These are phyloP conservation scores for Mimumesa dahlbomi DNA, from an alignment of 2,888 invertebrate genomes.

Conservation along the genomic window DNA sequence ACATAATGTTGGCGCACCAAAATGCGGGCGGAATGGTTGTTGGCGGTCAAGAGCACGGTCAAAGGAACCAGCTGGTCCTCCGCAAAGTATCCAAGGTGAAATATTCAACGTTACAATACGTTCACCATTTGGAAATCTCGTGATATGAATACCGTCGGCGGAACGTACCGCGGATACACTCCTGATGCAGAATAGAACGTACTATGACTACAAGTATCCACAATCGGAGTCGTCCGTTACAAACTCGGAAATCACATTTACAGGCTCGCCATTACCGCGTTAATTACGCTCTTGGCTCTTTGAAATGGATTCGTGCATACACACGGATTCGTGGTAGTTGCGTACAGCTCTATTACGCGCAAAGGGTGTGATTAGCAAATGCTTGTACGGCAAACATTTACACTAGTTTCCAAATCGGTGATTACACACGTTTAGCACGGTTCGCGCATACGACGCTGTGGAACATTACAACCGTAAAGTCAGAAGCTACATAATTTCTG, in stretches of 20 bases:
- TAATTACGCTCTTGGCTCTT: slow-evolving; percentile 12
- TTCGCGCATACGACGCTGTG: background rate
- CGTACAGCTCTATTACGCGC: background rate
- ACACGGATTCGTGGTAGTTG: slow-evolving; percentile 5
- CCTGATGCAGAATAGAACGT: no score
- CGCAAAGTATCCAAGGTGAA: no score
- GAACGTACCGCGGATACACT: no score
- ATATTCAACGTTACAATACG: no score
- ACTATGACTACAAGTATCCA: no score
- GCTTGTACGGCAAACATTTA: background rate
- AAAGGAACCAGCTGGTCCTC: slow-evolving; percentile 37
- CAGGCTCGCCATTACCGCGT: slow-evolving; percentile 17
- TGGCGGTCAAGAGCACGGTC: slow-evolving; percentile 53
- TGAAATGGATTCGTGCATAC: background rate
- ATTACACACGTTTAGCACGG: background rate
- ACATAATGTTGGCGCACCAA: slow-evolving; percentile 37
- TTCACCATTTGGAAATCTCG: no score
- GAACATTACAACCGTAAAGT: background rate
- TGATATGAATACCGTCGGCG: no score
- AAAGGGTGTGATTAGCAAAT: background rate
- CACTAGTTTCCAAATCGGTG: background rate
- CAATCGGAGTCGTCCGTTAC: no score
- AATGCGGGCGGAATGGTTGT: slow-evolving; percentile 40
- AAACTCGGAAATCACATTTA: slow-evolving; percentile 17
- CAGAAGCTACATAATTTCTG: no score